Evolutionary conservation across 2,888 invertebrate species (phyloP).

Genomic region (Mesoligia furuncula): DNA sequence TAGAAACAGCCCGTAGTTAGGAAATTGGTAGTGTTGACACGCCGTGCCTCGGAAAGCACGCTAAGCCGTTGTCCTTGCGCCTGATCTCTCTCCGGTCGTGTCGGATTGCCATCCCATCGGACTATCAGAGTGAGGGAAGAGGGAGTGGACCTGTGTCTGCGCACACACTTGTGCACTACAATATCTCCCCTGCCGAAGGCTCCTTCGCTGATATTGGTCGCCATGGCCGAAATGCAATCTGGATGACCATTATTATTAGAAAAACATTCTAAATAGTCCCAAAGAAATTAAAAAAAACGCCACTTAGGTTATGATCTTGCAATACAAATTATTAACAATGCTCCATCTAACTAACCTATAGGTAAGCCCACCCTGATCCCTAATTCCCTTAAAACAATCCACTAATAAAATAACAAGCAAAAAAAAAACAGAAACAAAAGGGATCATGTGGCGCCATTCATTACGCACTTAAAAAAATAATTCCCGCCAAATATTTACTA

Average conservation of each 20-base stretch:
- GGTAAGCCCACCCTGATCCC: conserved; percentile 20
- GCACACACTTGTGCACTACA: background rate
- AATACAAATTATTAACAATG: conserved; percentile 1
- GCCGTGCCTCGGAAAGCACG: no score
- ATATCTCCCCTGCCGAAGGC: background rate
- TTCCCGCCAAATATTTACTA: conserved; percentile 54
- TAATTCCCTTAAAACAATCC: conserved; percentile 31
- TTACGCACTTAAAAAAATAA: conserved; percentile 37
- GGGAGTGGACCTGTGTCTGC: background rate
- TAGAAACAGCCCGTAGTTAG: no score
- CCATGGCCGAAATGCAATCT: background rate
- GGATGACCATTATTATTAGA: background rate
- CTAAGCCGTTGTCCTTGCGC: no score
- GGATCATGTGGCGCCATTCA: conserved; percentile 49
- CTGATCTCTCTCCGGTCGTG: no score
- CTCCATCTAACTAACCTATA: conserved; percentile 10
- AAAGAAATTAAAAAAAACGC: background rate
- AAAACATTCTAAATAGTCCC: background rate
- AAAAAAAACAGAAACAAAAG: conserved; percentile 45
- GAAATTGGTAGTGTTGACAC: no score
- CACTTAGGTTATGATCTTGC: background rate
- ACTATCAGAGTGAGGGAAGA: background rate
- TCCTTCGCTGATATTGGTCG: background rate
- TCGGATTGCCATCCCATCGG: background rate
- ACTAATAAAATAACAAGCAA: conserved; percentile 29